Percentiles rank a stretch among this genome's conserved stretches.
Evolutionary conservation across 2,113 vertebrate species (phyloP).

Genomic region (Seriola quinqueradiata): DNA sequence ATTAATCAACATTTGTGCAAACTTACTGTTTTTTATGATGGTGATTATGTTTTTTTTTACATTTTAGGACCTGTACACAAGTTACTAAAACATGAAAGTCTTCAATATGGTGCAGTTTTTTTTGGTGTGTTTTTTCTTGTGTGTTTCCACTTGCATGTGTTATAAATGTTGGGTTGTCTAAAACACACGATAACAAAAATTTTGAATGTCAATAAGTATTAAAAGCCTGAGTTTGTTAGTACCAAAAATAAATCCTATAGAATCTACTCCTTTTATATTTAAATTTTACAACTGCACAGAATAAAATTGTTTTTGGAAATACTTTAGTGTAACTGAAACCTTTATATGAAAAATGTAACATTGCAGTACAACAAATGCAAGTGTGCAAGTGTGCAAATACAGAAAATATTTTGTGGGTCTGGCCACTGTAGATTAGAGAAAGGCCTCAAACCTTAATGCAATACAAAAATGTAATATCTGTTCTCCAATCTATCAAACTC

Average conservation of each 20-base stretch:
- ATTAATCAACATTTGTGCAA: constrained; percentile 2
- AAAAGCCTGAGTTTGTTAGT: neutral
- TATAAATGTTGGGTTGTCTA: neutral
- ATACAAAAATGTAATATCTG: neutral
- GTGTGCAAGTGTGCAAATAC: too few species aligned
- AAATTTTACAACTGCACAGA: too few species aligned
- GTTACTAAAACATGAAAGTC: neutral
- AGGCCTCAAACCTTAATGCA: neutral
- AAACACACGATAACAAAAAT: neutral
- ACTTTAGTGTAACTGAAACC: too few species aligned
- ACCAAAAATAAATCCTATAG: neutral
- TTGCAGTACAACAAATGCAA: too few species aligned
- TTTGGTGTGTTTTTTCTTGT: too few species aligned
- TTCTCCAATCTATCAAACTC: neutral
- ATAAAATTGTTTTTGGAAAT: too few species aligned
- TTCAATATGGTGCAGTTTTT: neutral
- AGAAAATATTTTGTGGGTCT: too few species aligned
- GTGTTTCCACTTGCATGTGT: neutral
- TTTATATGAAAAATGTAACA: too few species aligned
- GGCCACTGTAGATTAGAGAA: too few species aligned
- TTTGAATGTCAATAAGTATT: neutral
- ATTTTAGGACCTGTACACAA: neutral
- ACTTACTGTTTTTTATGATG: constrained; percentile 1
- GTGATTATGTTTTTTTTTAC: too few species aligned
- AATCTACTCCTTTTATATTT: neutral